These are phyloP conservation scores for Urocolius indicus DNA, from an alignment of 2,113 vertebrate genomes.

Conservation along the genomic window DNA sequence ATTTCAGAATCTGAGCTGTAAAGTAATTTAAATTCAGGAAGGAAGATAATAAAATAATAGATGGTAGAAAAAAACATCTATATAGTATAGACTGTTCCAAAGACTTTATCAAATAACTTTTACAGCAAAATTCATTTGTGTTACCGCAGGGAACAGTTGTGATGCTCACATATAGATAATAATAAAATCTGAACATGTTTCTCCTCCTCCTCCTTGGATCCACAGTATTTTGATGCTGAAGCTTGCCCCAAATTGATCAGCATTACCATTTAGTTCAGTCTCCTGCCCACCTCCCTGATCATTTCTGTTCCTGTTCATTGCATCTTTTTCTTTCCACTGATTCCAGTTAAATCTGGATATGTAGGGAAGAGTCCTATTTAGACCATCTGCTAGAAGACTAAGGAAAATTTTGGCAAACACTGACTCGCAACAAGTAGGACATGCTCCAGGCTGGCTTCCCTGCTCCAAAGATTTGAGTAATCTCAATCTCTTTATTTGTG, in stretches of 20 bases:
- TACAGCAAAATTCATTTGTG: conserved; percentile 52
- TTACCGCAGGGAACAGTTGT: conserved; percentile 42
- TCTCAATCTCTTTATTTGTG: not conserved
- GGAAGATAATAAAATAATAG: conserved; percentile 66
- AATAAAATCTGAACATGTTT: conserved; percentile 24
- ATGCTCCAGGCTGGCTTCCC: not conserved
- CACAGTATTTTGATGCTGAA: not conserved
- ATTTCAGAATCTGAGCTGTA: conserved; percentile 13
- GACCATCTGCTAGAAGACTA: not conserved
- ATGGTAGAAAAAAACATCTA: conserved; percentile 9
- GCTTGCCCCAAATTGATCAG: not conserved
- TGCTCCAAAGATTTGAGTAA: not conserved
- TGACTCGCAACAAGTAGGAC: not conserved
- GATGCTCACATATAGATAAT: conserved; percentile 27
- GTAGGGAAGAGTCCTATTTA: not conserved
- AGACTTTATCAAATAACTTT: conserved; percentile 59
- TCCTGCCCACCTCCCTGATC: not conserved
- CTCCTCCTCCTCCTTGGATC: not conserved
- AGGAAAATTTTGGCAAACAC: not conserved
- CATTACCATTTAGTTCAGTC: not conserved
- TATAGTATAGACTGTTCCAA: conserved; percentile 9
- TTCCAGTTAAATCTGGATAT: not conserved
- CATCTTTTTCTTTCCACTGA: not conserved
- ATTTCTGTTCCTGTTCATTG: not conserved
- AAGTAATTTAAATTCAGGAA: conserved; percentile 64